Base-by-base conservation (phyloP, 2,797 vertebrate species). In the Chelmon rostratus region DNA sequence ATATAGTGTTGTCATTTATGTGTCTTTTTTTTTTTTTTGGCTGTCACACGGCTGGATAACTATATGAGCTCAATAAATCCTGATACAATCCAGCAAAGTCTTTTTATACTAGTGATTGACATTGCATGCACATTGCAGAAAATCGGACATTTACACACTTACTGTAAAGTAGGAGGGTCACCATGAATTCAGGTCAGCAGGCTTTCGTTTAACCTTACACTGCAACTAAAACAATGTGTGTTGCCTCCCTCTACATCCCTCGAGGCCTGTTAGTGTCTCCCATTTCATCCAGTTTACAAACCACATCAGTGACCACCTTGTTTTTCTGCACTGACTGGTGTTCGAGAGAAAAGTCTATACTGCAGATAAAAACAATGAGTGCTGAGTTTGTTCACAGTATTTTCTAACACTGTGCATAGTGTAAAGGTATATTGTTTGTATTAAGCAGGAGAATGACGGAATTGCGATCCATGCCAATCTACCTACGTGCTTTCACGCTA, bases 261-360 rank as follows among this genome's bases (percentile, higher is more conserved):
- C 0, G 25, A 15, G 56, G 33, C 12, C 16, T 28, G 21, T 74
- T 52, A 8, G 37, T 37, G 4, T 44, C 59, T 80, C 72, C 15
- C 10, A 15, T 77, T 53, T 35, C 47, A 35, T 44, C 49, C 28
- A 54, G 37, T 66, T 54, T 35, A 65, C 75, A 70, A 71, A 49
- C 3, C 52, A 28, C 57, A 63, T 67, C 38, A 37, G 8, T 11
- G 12, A 38, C 9, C 9, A 31, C 15, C 25, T 46, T 61, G 49
- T 71, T 37, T 66, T 61, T n/a, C 61, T 79, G 7, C 23, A 54
- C 15, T 1, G 5, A 47, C 59, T 38, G n/a, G 42, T 52, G n/a
- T 56, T 52, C 38, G 50, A 38, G 81, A 58, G 44, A 63, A n/a
- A 64, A 69, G n/a, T 62, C 44, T 10, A 72, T 58, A 52, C 67